Evolutionary conservation across 1,140 invertebrate genomes (phyloP).

Genomic region (Lasioglossum baleicum): DNA sequence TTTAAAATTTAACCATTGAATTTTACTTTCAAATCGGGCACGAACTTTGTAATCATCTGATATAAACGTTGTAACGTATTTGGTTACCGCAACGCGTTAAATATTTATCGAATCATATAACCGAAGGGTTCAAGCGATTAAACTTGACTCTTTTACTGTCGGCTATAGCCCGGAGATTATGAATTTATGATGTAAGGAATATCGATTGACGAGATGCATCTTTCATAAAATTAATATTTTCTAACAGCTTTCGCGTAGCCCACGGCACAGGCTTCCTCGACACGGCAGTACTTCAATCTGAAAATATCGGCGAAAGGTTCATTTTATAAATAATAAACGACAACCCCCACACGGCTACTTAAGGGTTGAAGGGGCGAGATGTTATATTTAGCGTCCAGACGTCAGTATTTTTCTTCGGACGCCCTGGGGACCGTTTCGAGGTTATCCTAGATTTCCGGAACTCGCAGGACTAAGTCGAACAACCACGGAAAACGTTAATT

Average conservation of each 20-base stretch:
- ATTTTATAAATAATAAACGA: slow-evolving; percentile 22
- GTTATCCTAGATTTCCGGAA: neutral
- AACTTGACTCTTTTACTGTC: too few species aligned
- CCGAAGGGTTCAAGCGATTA: too few species aligned
- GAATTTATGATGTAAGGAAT: too few species aligned
- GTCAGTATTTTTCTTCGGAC: neutral
- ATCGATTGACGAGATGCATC: too few species aligned
- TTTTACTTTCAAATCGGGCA: too few species aligned
- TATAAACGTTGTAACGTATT: too few species aligned
- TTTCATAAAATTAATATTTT: neutral
- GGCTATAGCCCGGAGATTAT: too few species aligned
- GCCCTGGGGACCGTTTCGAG: neutral
- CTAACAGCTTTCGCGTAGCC: neutral
- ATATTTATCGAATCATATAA: too few species aligned
- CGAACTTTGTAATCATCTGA: too few species aligned
- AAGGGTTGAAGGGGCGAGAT: neutral
- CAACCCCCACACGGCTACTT: neutral
- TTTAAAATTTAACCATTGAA: too few species aligned
- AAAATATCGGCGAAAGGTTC: slow-evolving; percentile 7
- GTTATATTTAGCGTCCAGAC: slow-evolving; percentile 9
- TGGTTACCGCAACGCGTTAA: too few species aligned
- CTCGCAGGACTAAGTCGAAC: neutral
- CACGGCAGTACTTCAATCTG: neutral
- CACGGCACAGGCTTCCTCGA: neutral
- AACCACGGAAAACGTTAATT: neutral